Conservation (phyloP, 2,888 invertebrate species). For the Vannuccia rotundouncinata region DNA sequence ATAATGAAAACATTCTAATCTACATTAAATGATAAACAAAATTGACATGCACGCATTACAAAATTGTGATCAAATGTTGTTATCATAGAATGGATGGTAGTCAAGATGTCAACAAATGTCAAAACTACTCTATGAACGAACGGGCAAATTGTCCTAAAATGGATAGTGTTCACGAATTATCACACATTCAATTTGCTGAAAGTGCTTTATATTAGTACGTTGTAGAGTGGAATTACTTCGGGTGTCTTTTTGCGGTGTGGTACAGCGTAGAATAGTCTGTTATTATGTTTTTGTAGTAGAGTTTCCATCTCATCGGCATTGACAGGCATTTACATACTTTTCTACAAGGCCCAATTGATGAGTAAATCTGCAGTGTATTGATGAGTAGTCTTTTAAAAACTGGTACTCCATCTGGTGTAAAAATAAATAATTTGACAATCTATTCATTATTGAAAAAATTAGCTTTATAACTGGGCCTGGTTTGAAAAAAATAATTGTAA, state of each 20-base stretch:
- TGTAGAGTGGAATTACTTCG: conserved; percentile 1
- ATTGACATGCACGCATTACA: conserved; percentile 18
- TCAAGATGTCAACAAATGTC: neutral
- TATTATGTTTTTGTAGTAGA: neutral
- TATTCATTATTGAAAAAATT: no score
- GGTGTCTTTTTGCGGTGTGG: neutral
- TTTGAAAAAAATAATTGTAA: no score
- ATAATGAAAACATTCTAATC: no score
- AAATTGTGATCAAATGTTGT: no score
- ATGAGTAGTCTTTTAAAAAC: neutral
- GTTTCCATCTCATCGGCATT: neutral
- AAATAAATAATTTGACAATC: no score
- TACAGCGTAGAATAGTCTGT: neutral
- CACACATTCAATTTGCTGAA: neutral
- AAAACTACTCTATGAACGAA: conserved; percentile 21
- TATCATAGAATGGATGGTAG: no score
- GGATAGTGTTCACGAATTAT: neutral
- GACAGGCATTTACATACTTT: neutral
- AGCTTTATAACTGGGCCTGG: no score
- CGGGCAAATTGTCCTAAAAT: conserved; percentile 23
- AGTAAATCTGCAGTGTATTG: neutral
- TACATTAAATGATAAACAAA: no score
- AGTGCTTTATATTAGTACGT: neutral
- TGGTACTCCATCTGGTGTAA: neutral
- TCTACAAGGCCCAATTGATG: neutral